These are phyloP conservation scores for Pachliopta kotzebuea DNA, from an alignment of 2,888 invertebrate genomes.

Conservation along the genomic window DNA sequence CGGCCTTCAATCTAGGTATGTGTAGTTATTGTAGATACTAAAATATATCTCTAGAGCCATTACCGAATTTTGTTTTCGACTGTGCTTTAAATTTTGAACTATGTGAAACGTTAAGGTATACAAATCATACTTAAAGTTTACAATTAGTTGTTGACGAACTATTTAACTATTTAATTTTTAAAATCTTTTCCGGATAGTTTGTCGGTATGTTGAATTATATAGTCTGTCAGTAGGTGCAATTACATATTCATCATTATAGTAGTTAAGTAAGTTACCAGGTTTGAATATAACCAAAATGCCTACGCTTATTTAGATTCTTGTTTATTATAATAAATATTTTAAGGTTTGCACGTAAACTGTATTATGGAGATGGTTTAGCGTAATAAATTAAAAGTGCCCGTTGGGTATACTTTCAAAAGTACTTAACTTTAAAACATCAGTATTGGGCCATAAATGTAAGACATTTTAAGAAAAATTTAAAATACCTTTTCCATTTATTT, in stretches of 20 bases:
- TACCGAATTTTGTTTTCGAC: not conserved
- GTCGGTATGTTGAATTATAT: not conserved
- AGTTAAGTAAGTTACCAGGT: too few species aligned
- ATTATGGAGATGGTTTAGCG: not conserved
- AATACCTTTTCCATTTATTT: slow-evolving; percentile 10
- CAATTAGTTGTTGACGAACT: not conserved
- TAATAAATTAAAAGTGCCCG: not conserved
- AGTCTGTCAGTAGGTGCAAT: too few species aligned
- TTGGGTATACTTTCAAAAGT: not conserved
- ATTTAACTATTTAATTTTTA: too few species aligned
- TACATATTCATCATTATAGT: too few species aligned
- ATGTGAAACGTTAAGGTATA: not conserved
- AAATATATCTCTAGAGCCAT: not conserved
- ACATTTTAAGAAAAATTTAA: not conserved
- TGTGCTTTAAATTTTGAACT: not conserved
- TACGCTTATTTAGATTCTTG: not conserved
- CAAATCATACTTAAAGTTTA: not conserved
- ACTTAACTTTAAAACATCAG: not conserved
- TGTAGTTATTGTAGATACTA: not conserved
- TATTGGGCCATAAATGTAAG: not conserved
- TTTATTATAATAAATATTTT: not conserved
- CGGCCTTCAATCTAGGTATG: too few species aligned
- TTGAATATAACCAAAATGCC: too few species aligned
- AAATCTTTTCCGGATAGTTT: too few species aligned
- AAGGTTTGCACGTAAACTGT: not conserved